Conservation (phyloP, 2,113 vertebrate species). For the Camelus dromedarius region DNA sequence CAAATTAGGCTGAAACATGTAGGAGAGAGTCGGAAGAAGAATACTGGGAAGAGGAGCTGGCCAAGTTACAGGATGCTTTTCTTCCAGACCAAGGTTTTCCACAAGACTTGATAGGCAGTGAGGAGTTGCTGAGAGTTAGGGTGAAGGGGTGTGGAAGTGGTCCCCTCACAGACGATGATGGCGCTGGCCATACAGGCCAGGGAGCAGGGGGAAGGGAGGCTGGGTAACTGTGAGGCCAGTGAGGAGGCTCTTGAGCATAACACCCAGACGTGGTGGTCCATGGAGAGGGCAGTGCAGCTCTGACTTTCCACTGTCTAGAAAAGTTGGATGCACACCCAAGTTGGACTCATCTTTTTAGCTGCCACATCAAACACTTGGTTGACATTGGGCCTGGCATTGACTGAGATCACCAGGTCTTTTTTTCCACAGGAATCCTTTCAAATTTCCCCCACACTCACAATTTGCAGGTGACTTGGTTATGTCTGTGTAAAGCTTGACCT, state of each 20-base stretch:
- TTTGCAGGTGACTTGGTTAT: background rate
- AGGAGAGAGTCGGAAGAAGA: background rate
- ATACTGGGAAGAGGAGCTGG: background rate
- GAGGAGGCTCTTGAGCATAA: background rate
- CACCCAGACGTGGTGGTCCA: fast-evolving
- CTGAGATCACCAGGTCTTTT: background rate
- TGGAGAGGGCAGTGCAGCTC: background rate
- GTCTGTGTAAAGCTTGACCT: background rate
- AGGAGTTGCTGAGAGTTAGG: too few species aligned
- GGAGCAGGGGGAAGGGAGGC: background rate
- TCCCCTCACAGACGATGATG: background rate
- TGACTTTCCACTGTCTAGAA: background rate
- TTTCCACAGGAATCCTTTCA: background rate
- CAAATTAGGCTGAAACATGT: background rate
- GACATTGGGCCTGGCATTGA: background rate
- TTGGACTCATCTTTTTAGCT: background rate
- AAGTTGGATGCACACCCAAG: background rate
- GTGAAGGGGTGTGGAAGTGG: background rate
- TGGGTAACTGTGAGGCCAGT: background rate
- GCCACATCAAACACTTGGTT: background rate
- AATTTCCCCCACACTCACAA: background rate
- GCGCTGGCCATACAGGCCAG: background rate
- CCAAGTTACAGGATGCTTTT: background rate
- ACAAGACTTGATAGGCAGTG: background rate
- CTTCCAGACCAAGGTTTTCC: background rate